Evolutionary conservation across 2,113 vertebrate genomes (phyloP), one percentile per base, ranked within the genome.

Genomic region (Nothocercus julius): DNA sequence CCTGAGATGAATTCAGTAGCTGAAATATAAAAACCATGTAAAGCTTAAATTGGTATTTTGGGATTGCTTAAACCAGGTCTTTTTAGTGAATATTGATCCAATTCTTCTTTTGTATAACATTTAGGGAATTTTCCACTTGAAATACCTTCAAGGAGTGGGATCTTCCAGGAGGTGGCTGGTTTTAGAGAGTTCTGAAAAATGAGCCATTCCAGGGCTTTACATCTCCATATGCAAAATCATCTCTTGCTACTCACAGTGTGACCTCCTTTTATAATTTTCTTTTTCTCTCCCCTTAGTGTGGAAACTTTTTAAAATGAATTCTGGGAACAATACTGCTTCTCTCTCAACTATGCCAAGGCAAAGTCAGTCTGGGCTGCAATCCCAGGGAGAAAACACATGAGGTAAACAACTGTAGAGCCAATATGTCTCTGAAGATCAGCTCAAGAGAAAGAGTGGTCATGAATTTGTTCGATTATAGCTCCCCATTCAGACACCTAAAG

Each of bases 171-270:
- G 15, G 25, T 24, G 27, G 10, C 21, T 53, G 54, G 3, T 54
- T 84, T 93, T 44, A 53, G 22, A 3, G 9, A 56, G 30, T 19
- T 85, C 42, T 84, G 32, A 68, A 56, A 22, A 17, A 8, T 53
- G 11, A 14, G 28, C 9, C 0, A 0, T 53, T 74, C 40, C 32
- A 62, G 32, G 6, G 15, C 10, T 6, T 1, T 51, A 3, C 6
- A 27, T 13, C 15, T 86, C 51, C 42, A 1, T 13, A n/a, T 15
- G 8, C 25, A 72, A 93, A 64, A 72, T 27, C 17, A 62, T 8
- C 28, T 40, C 13, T 47, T 15, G 30, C 19, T 61, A 27, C 22
- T 76, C 17, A 19, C 3, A 87, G 22, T 0, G 0, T 78, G 56
- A 24, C 13, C 11, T 84, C 32, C 45, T 66, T 1, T 9, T 56